Percentiles rank a stretch among this genome's conserved stretches.
Evolutionary conservation across 2,797 vertebrate genomes (phyloP).

Genomic region (Diplodus sargus): DNA sequence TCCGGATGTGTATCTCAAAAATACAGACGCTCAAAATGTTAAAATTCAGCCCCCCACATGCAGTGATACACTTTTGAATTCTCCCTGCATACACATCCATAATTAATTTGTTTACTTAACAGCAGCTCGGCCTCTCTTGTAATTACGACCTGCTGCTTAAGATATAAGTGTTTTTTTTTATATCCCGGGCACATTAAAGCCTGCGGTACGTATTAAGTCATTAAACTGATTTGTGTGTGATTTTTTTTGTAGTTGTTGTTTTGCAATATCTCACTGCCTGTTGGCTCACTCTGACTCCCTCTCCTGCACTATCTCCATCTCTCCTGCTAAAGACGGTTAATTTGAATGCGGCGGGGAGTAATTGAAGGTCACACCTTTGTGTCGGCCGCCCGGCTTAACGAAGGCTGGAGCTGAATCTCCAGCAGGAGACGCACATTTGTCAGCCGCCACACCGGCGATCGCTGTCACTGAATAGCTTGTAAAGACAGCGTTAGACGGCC

Average conservation of each 20-base stretch:
- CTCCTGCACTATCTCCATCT: constrained; percentile 5
- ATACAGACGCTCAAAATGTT: constrained; percentile 13
- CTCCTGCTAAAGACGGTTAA: constrained; percentile 51
- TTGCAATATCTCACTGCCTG: constrained; percentile 27
- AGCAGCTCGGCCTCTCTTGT: constrained; percentile 45
- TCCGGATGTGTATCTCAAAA: constrained; percentile 10
- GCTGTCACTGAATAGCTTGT: constrained; percentile 12
- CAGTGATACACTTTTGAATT: constrained; percentile 41
- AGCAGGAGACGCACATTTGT: constrained; percentile 39
- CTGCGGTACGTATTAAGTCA: constrained; percentile 63
- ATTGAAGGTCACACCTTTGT: constrained; percentile 78
- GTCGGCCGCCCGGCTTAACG: constrained; percentile 67
- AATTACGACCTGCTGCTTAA: constrained; percentile 70
- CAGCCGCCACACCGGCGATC: constrained; percentile 9
- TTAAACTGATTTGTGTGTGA: constrained; percentile 68
- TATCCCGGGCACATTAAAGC: constrained; percentile 69
- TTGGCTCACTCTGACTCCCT: constrained; percentile 23
- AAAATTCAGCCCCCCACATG: constrained; percentile 28
- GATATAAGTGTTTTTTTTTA: constrained; percentile 66
- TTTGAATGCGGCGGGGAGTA: constrained; percentile 53
- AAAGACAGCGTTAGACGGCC: not conserved
- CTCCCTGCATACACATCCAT: constrained; percentile 62
- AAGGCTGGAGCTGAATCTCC: constrained; percentile 43
- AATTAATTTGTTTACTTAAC: constrained; percentile 79
- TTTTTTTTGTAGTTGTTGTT: constrained; percentile 44